These are phyloP conservation scores for Zele albiditarsus DNA, from an alignment of 2,888 invertebrate genomes.

Conservation along the genomic window DNA sequence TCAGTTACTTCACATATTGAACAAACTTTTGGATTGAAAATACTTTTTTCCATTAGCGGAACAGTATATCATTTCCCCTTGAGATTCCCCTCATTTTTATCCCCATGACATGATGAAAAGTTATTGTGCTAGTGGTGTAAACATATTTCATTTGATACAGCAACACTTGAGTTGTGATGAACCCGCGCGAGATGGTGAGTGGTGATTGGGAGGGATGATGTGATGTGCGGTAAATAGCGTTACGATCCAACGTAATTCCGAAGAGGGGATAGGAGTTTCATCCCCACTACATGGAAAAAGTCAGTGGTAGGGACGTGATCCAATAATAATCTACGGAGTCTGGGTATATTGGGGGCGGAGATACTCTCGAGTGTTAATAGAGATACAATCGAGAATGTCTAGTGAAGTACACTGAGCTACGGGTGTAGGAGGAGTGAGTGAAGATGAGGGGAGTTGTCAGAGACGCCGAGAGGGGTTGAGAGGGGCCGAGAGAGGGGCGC, in stretches of 20 bases:
- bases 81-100: neutral
- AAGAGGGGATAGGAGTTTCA: constrained; percentile 8
- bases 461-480: neutral
- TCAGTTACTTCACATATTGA: too few species aligned
- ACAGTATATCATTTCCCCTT: too few species aligned
- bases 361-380: constrained; percentile 67
- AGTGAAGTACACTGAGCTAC: constrained; percentile 65
- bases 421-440: constrained; percentile 67
- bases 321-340: constrained; percentile 10
- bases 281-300: constrained; percentile 5
- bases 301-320: constrained; percentile 1
- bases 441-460: constrained; percentile 44
- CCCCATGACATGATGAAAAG: neutral
- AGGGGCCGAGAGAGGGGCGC: constrained; percentile 52
- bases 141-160: neutral
- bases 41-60: too few species aligned
- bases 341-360: constrained; percentile 64
- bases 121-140: neutral
- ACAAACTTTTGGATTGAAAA: too few species aligned
- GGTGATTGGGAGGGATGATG: neutral
- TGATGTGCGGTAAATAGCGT: neutral
- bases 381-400: constrained; percentile 73
- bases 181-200: neutral
- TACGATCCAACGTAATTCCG: constrained; percentile 5
- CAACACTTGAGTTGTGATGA: neutral